Percentiles rank a stretch among this genome's conserved stretches.
These are phyloP conservation scores for Watsonalla cultraria DNA, from an alignment of 2,888 invertebrate genomes.

Conservation along the genomic window DNA sequence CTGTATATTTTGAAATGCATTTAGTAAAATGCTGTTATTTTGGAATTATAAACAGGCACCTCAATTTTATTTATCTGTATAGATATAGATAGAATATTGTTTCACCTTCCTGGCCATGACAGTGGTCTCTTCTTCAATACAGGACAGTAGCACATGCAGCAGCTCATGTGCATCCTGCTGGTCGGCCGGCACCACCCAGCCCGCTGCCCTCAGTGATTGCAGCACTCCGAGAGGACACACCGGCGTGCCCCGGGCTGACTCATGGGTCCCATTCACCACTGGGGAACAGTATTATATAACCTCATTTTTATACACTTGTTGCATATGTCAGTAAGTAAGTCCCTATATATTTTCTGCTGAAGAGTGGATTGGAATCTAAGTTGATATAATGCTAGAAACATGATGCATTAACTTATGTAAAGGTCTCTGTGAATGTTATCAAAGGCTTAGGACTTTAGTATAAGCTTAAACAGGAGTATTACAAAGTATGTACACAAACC, in stretches of 20 bases:
- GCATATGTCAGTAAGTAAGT: too few relatives aligned
- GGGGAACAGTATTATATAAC: conserved; percentile 20
- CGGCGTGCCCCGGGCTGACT: conserved; percentile 79
- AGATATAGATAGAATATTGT: neutral
- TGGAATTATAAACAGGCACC: neutral
- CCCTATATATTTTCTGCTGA: too few relatives aligned
- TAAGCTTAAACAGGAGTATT: neutral
- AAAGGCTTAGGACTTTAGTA: neutral
- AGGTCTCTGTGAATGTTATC: too few relatives aligned
- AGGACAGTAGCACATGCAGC: conserved; percentile 92
- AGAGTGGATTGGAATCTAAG: too few relatives aligned
- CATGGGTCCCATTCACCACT: conserved; percentile 87
- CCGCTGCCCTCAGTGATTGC: conserved; percentile 84
- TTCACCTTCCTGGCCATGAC: conserved; percentile 79
- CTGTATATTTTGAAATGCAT: too few relatives aligned
- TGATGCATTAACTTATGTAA: too few relatives aligned
- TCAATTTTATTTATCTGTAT: neutral
- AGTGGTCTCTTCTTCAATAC: conserved; percentile 91
- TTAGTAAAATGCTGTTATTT: too few relatives aligned
- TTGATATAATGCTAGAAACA: too few relatives aligned
- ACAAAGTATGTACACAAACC: conserved; percentile 60
- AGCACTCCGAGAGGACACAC: conserved; percentile 81
- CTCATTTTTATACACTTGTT: too few relatives aligned
- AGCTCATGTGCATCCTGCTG: conserved; percentile 97
- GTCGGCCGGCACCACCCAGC: conserved; percentile 93